Base-by-base conservation (phyloP, 2,113 vertebrate genomes). In the Colossoma macropomum region DNA sequence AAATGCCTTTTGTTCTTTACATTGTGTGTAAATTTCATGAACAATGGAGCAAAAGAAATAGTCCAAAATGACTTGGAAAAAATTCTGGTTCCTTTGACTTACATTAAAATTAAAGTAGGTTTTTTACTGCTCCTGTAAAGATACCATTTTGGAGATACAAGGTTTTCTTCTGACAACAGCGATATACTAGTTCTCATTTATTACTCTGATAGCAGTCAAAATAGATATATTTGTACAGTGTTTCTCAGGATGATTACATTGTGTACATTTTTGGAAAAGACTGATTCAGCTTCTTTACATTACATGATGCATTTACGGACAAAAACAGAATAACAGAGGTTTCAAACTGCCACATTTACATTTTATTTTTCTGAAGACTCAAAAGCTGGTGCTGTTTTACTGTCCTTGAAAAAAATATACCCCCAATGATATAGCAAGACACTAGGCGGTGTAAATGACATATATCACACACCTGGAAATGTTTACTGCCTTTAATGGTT, bases 341-440 rank as follows among this genome's bases (percentile, higher is more conserved):
- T 70, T 41, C 21, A 70, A 3, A 77, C 69, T 63, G 32, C 75
- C 66, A 71, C 32, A 7, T 38, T 45, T 82, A 71, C 80, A 81
- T 68, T 82, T 82, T 68, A 82, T 75, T 75, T 69, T 38, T 62
- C 45, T 34, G 48, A 81, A 50, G 27, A 45, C 70, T 75, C 23
- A 52, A 81, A 81, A 81, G 80, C 80, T 75, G 80, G 80, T 75
- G 80, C 19, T 69, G 32, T 34, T 75, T 82, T 63, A 65, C 30
- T 75, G 48, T 81, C 59, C 70, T 62, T 66, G 56, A 62, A 54
- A 73, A 32, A 81, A 75, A 54, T n/a, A n/a, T 45, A 68, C 52
- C 66, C 52, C n/a, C 12, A 76, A 34, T 21, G 41, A 80, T n/a
- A 21, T 60, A 81, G 10, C 48, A 74, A 59, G 32, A 19, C 34